These are phyloP conservation scores for Acleris holmiana DNA, from an alignment of 2,888 invertebrate species.

Conservation along the genomic window DNA sequence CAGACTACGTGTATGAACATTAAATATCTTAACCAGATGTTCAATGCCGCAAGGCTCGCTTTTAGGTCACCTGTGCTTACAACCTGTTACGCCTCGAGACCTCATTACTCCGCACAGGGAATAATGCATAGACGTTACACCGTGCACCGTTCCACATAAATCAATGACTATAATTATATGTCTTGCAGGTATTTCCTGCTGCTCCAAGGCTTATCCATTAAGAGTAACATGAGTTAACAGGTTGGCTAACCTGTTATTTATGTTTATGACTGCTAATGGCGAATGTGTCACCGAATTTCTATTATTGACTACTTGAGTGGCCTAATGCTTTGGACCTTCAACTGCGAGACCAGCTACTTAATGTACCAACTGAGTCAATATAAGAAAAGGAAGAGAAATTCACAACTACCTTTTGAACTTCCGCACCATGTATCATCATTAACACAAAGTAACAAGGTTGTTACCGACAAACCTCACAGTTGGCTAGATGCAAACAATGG, in stretches of 20 bases:
- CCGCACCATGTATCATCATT: conserved; percentile 12
- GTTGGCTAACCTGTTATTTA: conserved; percentile 34
- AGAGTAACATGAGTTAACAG: conserved; percentile 27
- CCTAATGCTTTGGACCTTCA: conserved; percentile 24
- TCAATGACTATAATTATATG: conserved; percentile 33
- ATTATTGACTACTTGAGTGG: conserved; percentile 23
- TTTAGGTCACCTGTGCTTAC: conserved; percentile 2
- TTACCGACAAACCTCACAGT: conserved; percentile 38
- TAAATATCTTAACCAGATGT: background rate
- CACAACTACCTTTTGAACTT: background rate
- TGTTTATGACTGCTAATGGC: conserved; percentile 31
- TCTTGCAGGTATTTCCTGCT: conserved; percentile 28
- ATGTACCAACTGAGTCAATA: background rate
- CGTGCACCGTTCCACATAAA: conserved; percentile 29
- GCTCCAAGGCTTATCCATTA: conserved; percentile 37
- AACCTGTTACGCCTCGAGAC: conserved; percentile 1
- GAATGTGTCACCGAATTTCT: conserved; percentile 33
- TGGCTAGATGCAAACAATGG: conserved; percentile 42
- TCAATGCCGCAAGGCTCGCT: background rate
- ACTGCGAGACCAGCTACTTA: conserved; percentile 3
- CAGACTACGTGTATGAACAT: background rate
- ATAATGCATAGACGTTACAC: conserved; percentile 21
- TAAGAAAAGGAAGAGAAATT: too few species aligned
- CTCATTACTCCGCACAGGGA: conserved; percentile 14
- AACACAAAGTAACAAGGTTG: conserved; percentile 8